Evolutionary conservation across 2,113 vertebrate genomes (phyloP).

Genomic region (Coturnix japonica): DNA sequence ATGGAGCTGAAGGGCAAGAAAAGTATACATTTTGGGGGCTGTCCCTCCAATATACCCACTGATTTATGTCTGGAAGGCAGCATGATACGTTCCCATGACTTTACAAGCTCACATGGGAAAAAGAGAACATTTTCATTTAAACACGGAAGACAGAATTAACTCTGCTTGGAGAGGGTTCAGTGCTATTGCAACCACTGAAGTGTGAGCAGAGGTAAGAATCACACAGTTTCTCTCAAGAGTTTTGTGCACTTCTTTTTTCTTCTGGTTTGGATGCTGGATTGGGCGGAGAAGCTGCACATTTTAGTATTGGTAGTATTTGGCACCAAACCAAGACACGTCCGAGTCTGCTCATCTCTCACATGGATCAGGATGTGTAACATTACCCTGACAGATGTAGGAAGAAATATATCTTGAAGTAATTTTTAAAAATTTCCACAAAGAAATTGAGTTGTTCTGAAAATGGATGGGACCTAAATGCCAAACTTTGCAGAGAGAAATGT

Average conservation of each 20-base stretch:
- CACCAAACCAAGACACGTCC: constrained; percentile 3
- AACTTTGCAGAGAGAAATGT: not conserved
- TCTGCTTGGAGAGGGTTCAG: not conserved
- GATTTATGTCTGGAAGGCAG: constrained; percentile 61
- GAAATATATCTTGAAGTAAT: constrained; percentile 10
- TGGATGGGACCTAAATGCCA: not conserved
- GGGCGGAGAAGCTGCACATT: not conserved
- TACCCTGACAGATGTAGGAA: constrained; percentile 39
- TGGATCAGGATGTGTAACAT: constrained; percentile 19
- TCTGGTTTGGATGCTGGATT: not conserved
- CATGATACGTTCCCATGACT: constrained; percentile 54
- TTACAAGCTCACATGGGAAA: not conserved
- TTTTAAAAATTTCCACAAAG: not conserved
- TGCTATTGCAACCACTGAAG: not conserved
- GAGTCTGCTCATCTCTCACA: constrained; percentile 21
- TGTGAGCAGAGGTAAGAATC: not conserved
- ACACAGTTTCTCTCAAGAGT: not conserved
- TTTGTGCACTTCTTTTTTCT: not conserved
- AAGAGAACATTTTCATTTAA: constrained; percentile 38
- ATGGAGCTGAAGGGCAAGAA: constrained; percentile 55
- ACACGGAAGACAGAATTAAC: constrained; percentile 34
- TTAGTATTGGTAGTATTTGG: constrained; percentile 12
- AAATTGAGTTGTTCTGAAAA: constrained; percentile 16
- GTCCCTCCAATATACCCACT: constrained; percentile 24
- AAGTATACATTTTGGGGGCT: constrained; percentile 45